Conservation (phyloP, 2,888 invertebrate species). For the Dolomedes plantarius region DNA sequence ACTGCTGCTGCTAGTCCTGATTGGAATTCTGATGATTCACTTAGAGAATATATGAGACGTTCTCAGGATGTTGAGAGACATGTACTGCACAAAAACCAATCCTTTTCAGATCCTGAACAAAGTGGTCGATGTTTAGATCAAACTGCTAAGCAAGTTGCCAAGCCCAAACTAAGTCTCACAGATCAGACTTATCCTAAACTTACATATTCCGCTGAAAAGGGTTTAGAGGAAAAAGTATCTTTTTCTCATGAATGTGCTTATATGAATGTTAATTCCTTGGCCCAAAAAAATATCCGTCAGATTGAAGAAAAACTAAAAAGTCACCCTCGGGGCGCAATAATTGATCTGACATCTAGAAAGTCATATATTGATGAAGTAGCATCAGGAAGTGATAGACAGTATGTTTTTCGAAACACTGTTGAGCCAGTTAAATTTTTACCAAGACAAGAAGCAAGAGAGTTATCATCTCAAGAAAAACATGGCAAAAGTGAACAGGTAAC, state of each 20-base stretch:
- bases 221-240: conserved; percentile 40
- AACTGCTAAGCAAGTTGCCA: conserved; percentile 35
- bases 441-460: conserved; percentile 48
- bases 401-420: conserved; percentile 46
- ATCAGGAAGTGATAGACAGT: conserved; percentile 31
- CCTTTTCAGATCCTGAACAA: conserved; percentile 63
- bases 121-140: conserved; percentile 25
- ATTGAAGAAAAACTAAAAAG: conserved; percentile 67
- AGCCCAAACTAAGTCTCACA: conserved; percentile 48
- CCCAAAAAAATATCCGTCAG: conserved; percentile 68
- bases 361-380: conserved; percentile 66
- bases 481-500: conserved; percentile 10
- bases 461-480: conserved; percentile 43
- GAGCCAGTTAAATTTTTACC: conserved; percentile 55
- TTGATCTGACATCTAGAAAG: conserved; percentile 71
- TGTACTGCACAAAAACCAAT: conserved; percentile 51
- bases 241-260: conserved; percentile 47
- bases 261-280: conserved; percentile 59
- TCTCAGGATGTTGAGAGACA: conserved; percentile 51
- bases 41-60: conserved; percentile 41
- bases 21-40: conserved; percentile 40
- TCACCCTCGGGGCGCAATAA: conserved; percentile 70
- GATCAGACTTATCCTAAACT: conserved; percentile 60
- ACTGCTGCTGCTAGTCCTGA: conserved; percentile 25
- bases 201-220: conserved; percentile 44